Evolutionary conservation across 2,113 vertebrate genomes (phyloP), one percentile per base, ranked within the genome.

Genomic region (Pavo muticus): DNA sequence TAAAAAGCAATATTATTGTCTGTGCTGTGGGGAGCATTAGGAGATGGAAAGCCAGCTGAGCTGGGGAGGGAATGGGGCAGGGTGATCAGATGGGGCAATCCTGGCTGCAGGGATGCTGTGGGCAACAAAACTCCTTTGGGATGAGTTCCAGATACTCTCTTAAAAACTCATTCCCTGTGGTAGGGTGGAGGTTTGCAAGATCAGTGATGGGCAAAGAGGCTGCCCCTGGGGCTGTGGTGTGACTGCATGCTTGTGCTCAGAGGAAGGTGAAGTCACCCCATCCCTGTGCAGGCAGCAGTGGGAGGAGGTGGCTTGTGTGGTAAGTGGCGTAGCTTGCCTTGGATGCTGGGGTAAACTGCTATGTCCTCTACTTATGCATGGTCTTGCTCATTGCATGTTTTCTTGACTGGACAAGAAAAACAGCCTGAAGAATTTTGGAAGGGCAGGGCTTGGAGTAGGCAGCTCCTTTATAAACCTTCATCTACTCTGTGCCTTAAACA

Each of bases 1-100:
- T 97, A 97, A 98, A 97, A 96, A 0, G 76, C 1, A 84, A 79
- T 92, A 47, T 91, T 84, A 93, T 92, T 29, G 20, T 86, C 79
- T 2, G 47, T 8, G 64, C 87, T 67, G 74, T 3, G 74, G 96
- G 93, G 97, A 93, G 86, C 86, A 7, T 13, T 24, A 40, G 74
- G 91, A 67, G 84, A 73, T 50, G 48, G 68, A 56, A 87, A 87
- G 44, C 32, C 29, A 44, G 87, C 83, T 12, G 84, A 76, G 64
- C 48, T 70, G 7, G 2, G 69, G n/a, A 14, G 20, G 2, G 20
- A 64, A 85, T 67, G 85, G 67, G 61, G 59, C 6, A 40, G 57
- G 32, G 72, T 29, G 64, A 17, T 37, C 2, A 0, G 7, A 0
- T 21, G 8, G 59, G 47, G 39, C 18, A 72, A 68, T 61, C 52